Base-by-base conservation (phyloP, 2,113 vertebrate species). In the Bufo bufo region DNA sequence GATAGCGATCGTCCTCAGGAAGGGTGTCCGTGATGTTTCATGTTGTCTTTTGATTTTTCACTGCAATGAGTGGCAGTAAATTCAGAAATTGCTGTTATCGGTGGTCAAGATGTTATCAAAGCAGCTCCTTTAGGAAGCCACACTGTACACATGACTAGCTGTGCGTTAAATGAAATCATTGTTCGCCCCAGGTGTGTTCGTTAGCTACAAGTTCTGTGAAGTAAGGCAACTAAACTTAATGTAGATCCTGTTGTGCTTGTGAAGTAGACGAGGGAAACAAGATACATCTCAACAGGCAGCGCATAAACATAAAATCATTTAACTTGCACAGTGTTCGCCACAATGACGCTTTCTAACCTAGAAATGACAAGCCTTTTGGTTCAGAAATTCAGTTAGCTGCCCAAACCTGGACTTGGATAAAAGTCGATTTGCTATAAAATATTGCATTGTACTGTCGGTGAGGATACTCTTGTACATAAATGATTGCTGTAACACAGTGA, bases 81-180 rank as follows among this genome's bases (percentile, higher is more conserved):
- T 20, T 49, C 14, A 72, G 14, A 82, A 33, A 65, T 77, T 43
- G 16, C 45, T 83, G 16, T 88, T 77, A 83, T 63, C 65, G 71
- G 71, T 88, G 87, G 87, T 83, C 87, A 88, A 88, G 87, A 66
- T 88, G 79, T 88, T 88, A 84, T 83, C 56, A 61, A 65, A 77
- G 80, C 58, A 43, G 77, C 71, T 88, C 80, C 87, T 80, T 83
- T 7, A 63, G 71, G 87, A 88, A 83, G 87, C 19, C 63, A 52
- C 87, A 84, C 77, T 83, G 77, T 65, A 63, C 86, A 82, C 86
- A 88, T 84, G 87, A 54, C 87, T 88, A 88, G 71, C 87, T 77
- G 80, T 88, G 87, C 87, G 72, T 65, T 88, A 83, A 88, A 88
- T 88, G 16, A 88, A 88, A 88, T 88, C 80, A 88, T 82, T 88